phyloP scores from a whole-genome alignment of 1,140 invertebrate species.

The Acyrthosiphon pisum region DNA sequence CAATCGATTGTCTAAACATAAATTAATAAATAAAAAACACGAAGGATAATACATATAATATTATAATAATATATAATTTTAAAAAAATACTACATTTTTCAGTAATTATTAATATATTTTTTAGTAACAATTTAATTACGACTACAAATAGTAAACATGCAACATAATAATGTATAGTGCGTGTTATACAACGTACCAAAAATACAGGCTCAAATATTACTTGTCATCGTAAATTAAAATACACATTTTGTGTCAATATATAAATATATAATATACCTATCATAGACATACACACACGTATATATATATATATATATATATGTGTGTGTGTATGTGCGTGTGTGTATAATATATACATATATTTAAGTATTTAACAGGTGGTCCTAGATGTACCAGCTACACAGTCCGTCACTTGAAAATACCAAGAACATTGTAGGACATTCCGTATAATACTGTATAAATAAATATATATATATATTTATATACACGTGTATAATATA shows the following conservation, averaged over 20 bases:
- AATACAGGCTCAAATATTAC: slow-evolving; percentile 24
- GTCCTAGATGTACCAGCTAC: not conserved
- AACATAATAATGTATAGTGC: slow-evolving; percentile 14
- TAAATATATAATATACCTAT: slow-evolving; percentile 7
- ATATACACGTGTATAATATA: not conserved
- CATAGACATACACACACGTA: not conserved
- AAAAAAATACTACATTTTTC: slow-evolving; percentile 1
- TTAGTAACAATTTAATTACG: slow-evolving; percentile 3
- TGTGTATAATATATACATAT: not conserved
- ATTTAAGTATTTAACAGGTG: not conserved
- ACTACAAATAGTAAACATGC: slow-evolving; percentile 20
- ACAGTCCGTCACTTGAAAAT: not conserved
- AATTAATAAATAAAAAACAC: not conserved
- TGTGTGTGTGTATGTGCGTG: not conserved
- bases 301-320: not conserved
- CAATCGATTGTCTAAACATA: no score
- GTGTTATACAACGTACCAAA: slow-evolving; percentile 34
- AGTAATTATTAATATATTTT: slow-evolving; percentile 8
- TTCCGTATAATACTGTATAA: not conserved
- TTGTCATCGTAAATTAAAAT: slow-evolving; percentile 18
- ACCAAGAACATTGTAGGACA: not conserved
- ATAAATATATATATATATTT: slow-evolving; percentile 28
- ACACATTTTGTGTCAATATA: slow-evolving; percentile 17
- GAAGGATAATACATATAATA: not conserved
- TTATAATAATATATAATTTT: not conserved